Conservation (phyloP, 1,140 invertebrate genomes). For the Triops cancriformis region DNA sequence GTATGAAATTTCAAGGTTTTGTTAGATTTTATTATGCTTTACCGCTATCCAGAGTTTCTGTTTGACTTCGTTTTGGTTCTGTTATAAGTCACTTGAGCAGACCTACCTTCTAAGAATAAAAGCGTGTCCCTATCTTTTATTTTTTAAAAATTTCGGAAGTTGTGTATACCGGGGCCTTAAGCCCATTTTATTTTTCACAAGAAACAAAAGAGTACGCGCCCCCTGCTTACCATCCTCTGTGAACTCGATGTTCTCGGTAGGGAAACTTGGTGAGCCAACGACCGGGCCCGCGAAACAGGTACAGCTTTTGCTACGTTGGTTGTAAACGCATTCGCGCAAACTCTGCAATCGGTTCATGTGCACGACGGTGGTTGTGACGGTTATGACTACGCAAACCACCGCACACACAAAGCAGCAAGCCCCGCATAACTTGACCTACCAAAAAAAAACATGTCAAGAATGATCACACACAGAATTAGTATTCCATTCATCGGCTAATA, state of each 20-base stretch:
- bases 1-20: no score
- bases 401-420: slow-evolving; percentile 73
- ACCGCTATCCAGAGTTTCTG: no score
- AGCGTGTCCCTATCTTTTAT: no score
- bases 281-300: slow-evolving; percentile 46
- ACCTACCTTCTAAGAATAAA: no score
- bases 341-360: slow-evolving; percentile 85
- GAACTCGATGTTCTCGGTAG: background rate
- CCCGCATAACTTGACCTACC: slow-evolving; percentile 74
- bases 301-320: slow-evolving; percentile 61
- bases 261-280: slow-evolving; percentile 1
- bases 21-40: no score
- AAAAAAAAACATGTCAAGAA: background rate
- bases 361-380: slow-evolving; percentile 83
- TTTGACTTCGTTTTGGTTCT: no score
- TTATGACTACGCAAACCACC: slow-evolving; percentile 73
- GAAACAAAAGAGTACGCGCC: background rate
- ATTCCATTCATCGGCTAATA: background rate
- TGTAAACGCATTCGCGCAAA: slow-evolving; percentile 75
- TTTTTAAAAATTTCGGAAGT: no score
- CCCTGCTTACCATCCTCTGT: slow-evolving; percentile 1
- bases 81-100: no score
- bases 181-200: no score
- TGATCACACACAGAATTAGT: slow-evolving; percentile 1
- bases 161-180: no score